Conservation (phyloP, 2,797 vertebrate genomes). For the Chloroceryle amazona region DNA sequence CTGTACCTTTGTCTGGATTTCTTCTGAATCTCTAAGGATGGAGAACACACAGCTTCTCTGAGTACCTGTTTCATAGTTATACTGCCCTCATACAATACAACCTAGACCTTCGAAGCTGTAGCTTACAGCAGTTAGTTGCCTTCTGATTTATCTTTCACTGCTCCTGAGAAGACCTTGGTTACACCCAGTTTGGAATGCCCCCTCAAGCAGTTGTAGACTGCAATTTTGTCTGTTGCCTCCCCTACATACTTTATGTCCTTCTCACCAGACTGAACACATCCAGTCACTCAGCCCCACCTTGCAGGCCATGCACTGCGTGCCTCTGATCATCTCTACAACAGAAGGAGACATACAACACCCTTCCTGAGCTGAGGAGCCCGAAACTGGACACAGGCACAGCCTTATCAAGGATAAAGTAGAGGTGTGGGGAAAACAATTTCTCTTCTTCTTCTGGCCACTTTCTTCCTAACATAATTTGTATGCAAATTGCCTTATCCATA, state of each 20-base stretch:
- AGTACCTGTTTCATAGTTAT: neutral
- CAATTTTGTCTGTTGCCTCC: neutral
- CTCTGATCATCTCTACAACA: neutral
- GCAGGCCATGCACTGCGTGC: neutral
- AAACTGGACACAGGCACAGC: neutral
- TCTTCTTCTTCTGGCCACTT: neutral
- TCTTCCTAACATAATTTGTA: neutral
- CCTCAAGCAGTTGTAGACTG: neutral
- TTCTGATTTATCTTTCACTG: neutral
- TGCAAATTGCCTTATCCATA: neutral
- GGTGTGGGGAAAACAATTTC: neutral
- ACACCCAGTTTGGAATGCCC: neutral
- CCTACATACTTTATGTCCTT: neutral
- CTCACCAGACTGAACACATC: neutral
- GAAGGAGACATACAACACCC: neutral
- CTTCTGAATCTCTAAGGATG: neutral
- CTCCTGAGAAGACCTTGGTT: neutral
- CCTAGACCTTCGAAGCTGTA: neutral
- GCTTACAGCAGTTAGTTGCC: neutral
- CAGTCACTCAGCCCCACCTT: neutral
- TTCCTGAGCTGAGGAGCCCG: neutral
- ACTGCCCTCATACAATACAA: neutral
- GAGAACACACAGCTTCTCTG: neutral
- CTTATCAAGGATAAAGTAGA: neutral
- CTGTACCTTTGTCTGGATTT: neutral